phyloP scores from a whole-genome alignment of 2,888 invertebrate species.

The Copidosoma aretas region DNA sequence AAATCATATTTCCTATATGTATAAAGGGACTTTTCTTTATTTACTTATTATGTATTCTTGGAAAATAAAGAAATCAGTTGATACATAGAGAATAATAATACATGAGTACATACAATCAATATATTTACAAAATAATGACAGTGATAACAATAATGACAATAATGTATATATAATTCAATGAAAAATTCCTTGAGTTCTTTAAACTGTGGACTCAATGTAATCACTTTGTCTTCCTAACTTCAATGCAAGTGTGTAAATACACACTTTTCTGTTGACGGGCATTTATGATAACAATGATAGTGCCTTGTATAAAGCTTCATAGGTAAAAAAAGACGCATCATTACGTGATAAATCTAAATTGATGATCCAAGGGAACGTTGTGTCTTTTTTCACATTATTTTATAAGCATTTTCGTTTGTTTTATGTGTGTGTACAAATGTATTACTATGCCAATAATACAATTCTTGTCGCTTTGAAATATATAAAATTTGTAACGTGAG shows the following conservation, averaged over 20 bases:
- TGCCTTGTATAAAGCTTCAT: constrained; percentile 31
- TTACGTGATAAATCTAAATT: no score
- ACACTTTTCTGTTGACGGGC: constrained; percentile 4
- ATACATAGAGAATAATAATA: constrained; percentile 9
- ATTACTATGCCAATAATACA: constrained; percentile 1
- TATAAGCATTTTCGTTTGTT: constrained; percentile 2
- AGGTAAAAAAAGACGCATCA: constrained; percentile 33
- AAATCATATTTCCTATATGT: no score
- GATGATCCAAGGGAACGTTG: no score
- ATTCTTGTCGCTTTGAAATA: constrained; percentile 10
- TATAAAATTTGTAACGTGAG: constrained; percentile 16
- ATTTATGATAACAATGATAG: constrained; percentile 15
- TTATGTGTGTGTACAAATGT: constrained; percentile 8
- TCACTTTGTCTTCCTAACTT: no score
- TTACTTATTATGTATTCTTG: not conserved
- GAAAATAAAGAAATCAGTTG: constrained; percentile 15
- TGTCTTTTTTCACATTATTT: constrained; percentile 11
- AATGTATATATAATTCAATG: no score
- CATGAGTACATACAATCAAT: constrained; percentile 19
- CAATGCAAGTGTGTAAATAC: not conserved
- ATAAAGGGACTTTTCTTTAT: not conserved
- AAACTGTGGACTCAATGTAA: no score
- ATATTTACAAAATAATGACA: constrained; percentile 17
- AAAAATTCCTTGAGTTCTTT: no score
- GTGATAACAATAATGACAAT: no score